phyloP scores from a whole-genome alignment of 1,140 invertebrate species.

The Solen grandis region DNA sequence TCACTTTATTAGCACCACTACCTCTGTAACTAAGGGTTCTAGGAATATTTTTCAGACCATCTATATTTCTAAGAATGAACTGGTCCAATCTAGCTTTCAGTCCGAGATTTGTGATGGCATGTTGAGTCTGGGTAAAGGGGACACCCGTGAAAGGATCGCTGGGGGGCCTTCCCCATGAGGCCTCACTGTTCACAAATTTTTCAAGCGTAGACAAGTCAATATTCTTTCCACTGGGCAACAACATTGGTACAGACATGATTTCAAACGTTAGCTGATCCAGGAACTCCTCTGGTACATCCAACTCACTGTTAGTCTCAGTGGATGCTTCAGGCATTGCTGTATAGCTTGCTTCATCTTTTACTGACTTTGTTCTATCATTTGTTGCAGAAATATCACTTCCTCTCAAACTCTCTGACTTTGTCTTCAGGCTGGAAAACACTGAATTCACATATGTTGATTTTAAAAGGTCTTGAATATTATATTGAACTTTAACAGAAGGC shows the following conservation, averaged over 20 bases:
- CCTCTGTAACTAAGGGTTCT: slow-evolving; percentile 84
- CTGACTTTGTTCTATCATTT: background rate
- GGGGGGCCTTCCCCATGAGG: slow-evolving; percentile 86
- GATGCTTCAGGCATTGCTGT: slow-evolving; percentile 10
- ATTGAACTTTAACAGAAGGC: slow-evolving; percentile 56
- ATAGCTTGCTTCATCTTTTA: background rate
- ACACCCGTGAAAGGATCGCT: slow-evolving; percentile 91
- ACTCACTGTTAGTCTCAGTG: slow-evolving; percentile 3
- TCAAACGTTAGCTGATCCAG: slow-evolving; percentile 90
- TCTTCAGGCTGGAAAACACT: slow-evolving; percentile 13
- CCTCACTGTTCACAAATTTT: slow-evolving; percentile 86
- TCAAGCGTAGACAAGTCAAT: slow-evolving; percentile 90
- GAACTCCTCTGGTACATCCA: slow-evolving; percentile 87
- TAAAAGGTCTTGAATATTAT: slow-evolving; percentile 42
- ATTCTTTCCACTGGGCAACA: slow-evolving; percentile 89
- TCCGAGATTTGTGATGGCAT: slow-evolving; percentile 85
- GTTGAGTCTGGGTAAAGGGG: slow-evolving; percentile 84
- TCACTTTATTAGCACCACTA: background rate
- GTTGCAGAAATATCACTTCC: background rate
- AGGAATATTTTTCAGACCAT: slow-evolving; percentile 83
- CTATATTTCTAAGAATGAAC: slow-evolving; percentile 86
- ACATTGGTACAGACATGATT: slow-evolving; percentile 88
- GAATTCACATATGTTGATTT: slow-evolving; percentile 12
- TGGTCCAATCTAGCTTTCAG: slow-evolving; percentile 90
- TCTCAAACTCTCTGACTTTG: background rate